phyloP scores from a whole-genome alignment of 2,888 invertebrate species.

The Beris chalybata region DNA sequence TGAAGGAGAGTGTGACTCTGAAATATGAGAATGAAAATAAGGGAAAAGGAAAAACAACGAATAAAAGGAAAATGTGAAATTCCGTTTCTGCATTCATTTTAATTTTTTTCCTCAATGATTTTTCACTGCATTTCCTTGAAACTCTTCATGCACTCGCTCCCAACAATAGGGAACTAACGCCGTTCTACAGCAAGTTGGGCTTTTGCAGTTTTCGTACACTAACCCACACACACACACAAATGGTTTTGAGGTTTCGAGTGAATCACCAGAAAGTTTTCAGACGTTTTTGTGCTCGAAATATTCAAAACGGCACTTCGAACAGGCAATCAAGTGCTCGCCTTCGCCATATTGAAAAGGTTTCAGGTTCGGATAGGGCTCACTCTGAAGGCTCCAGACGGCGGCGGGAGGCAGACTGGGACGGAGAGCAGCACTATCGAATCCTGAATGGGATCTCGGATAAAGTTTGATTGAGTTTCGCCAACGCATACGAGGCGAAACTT shows the following conservation, averaged over 20 bases:
- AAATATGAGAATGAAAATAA: conserved; percentile 2
- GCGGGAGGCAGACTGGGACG: not conserved
- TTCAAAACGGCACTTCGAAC: conserved; percentile 25
- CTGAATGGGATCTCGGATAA: not conserved
- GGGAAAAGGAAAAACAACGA: conserved; percentile 15
- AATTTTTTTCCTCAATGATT: not conserved
- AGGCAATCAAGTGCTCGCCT: conserved; percentile 12
- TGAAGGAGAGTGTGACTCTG: conserved; percentile 30
- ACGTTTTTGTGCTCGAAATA: conserved; percentile 22
- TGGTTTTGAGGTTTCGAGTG: conserved; percentile 24
- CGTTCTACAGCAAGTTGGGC: conserved; percentile 4
- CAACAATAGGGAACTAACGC: conserved; percentile 19
- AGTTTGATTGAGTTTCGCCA: conserved; percentile 22
- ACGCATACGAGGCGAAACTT: not conserved
- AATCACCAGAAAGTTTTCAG: conserved; percentile 28
- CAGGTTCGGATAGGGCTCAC: not conserved
- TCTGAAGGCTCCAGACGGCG: conserved; percentile 3
- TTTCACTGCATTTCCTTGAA: conserved; percentile 30
- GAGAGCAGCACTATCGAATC: not conserved
- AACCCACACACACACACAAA: conserved; percentile 6
- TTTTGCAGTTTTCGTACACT: not conserved
- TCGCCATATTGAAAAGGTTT: too few species aligned
- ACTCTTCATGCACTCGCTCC: conserved; percentile 19
- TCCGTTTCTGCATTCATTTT: conserved; percentile 2
- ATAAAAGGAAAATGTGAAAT: conserved; percentile 24